Percentiles rank a stretch among this genome's conserved stretches.
These are phyloP conservation scores for Chrysina gloriosa DNA, from an alignment of 2,888 invertebrate genomes.

Conservation along the genomic window DNA sequence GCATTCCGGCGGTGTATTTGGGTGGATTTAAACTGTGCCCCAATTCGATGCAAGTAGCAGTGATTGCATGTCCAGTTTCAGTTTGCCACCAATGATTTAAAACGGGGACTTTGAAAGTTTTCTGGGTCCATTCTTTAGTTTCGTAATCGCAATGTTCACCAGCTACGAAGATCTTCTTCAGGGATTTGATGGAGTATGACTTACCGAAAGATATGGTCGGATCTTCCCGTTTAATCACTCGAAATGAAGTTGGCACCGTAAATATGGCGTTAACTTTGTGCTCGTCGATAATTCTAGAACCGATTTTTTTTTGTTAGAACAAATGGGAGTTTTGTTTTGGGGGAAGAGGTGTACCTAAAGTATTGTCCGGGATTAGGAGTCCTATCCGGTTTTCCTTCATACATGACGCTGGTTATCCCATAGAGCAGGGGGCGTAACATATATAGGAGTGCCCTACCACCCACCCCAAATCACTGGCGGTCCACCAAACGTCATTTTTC, in stretches of 20 bases:
- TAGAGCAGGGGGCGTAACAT: constrained; percentile 90
- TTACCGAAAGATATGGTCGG: constrained; percentile 73
- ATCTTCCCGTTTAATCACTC: constrained; percentile 86
- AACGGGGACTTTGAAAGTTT: constrained; percentile 78
- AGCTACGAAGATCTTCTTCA: constrained; percentile 82
- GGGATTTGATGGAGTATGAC: constrained; percentile 77
- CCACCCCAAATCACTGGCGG: constrained; percentile 91
- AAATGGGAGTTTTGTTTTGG: neutral
- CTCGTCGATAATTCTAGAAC: constrained; percentile 82
- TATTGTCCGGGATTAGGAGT: constrained; percentile 94
- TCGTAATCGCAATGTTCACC: constrained; percentile 95
- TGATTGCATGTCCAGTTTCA: constrained; percentile 92
- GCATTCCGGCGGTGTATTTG: constrained; percentile 81
- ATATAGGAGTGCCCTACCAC: constrained; percentile 96
- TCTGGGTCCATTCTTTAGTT: constrained; percentile 83
- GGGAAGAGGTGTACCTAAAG: constrained; percentile 74
- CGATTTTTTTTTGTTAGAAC: neutral
- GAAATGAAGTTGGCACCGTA: constrained; percentile 90
- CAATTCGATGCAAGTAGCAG: constrained; percentile 84
- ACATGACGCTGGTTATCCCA: constrained; percentile 85
- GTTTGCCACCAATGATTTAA: constrained; percentile 99
- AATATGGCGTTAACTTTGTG: constrained; percentile 88
- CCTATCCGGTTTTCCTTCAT: constrained; percentile 94
- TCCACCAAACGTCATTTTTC: constrained; percentile 89
- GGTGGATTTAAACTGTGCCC: constrained; percentile 78